Base-by-base conservation (phyloP, 2,888 invertebrate genomes). In the Cantharis flavilabris region DNA sequence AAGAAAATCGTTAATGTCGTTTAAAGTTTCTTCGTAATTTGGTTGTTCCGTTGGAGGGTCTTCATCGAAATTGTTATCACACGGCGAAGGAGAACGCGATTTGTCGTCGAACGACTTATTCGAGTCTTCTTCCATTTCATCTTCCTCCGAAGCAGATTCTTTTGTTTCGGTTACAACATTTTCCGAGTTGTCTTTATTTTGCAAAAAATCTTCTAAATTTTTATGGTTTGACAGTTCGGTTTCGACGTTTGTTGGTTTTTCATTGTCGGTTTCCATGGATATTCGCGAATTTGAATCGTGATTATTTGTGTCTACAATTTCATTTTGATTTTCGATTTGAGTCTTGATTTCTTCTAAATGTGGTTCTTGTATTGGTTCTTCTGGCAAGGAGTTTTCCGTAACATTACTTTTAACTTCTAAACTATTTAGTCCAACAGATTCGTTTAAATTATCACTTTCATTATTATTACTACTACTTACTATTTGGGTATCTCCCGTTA, bases 401-500 rank as follows among this genome's bases (percentile, higher is more conserved):
- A 63, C 13, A 30, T 18, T 82, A 79, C 87, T 89, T 65, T 79
- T 78, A 20, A 77, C 62, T 49, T 49, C 49, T 49, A 49, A 49
- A 49, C 49, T 49, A n/a, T n/a, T n/a, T 49, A 49, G 49, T 49
- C n/a, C 49, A 49, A 49, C 49, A 49, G 49, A 49, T 67, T 67
- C 65, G 87, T 87, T 83, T 87, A 71, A 71, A 70, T 73, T 63
- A 69, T 69, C 30, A 30, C 28, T 69, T 69, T 69, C 69, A 16
- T 69, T 69, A 49, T n/a, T 49, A 49, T 49, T 18, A 18, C 23
- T 23, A 18, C n/a, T 23, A 70, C 16, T 26, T 33, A 70, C 18
- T 23, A 18, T 14, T 73, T 82, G 78, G 67, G 83, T 85, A 78
- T 86, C 86, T 30, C 85, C 86, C 26, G 86, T 86, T 1, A 86